Evolutionary conservation across 2,113 vertebrate genomes (phyloP).

Genomic region (Myodes glareolus): DNA sequence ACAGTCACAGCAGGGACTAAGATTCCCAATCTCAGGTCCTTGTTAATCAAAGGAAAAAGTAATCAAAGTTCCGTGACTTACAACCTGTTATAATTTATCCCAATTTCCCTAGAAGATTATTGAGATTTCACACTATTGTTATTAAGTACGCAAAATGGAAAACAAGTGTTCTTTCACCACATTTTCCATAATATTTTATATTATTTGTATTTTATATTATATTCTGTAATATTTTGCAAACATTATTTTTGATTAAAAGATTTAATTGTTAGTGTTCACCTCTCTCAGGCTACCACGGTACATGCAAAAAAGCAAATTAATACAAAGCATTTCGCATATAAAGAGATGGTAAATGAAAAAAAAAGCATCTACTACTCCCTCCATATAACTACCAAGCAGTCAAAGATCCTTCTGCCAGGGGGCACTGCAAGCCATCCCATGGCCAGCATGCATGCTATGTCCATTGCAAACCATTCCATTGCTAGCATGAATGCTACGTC

Average conservation of each 20-base stretch:
- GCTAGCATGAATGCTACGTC: no score
- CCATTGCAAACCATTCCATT: no score
- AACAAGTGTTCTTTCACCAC: conserved; percentile 16
- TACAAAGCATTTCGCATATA: neutral
- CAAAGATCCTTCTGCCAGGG: neutral
- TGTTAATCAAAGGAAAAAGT: conserved; percentile 25
- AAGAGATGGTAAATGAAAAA: neutral
- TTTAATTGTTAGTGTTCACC: neutral
- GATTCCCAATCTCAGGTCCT: conserved; percentile 1
- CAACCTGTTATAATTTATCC: conserved; percentile 42
- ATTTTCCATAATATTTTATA: conserved; percentile 46
- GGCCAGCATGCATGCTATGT: no score
- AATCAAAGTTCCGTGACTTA: conserved; percentile 9
- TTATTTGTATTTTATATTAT: neutral
- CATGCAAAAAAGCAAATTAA: neutral
- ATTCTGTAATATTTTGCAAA: neutral
- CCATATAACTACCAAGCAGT: neutral
- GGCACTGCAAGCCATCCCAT: neutral
- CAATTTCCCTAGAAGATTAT: conserved; percentile 12
- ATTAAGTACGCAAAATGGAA: conserved; percentile 70
- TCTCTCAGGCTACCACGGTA: conserved; percentile 40
- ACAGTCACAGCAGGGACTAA: neutral
- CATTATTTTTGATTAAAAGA: neutral
- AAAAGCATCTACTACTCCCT: neutral
- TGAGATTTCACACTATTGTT: conserved; percentile 67